Evolutionary conservation across 2,888 invertebrate genomes (phyloP).

Genomic region (Lithophane socia): DNA sequence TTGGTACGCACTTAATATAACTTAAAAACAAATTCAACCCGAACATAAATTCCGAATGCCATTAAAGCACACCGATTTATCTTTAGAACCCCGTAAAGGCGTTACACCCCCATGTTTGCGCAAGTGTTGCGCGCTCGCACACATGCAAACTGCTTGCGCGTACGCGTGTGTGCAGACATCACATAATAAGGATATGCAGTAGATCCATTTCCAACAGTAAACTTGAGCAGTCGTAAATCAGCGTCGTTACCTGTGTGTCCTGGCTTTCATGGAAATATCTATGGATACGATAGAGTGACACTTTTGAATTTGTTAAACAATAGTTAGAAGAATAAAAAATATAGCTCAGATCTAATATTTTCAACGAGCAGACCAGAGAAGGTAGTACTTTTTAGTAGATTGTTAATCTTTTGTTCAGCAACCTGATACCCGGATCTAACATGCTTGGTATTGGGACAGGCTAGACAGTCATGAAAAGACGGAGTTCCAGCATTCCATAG

Average conservation of each 20-base stretch:
- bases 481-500: not conserved
- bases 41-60: conserved; percentile 87
- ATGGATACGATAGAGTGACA: not conserved
- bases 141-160: conserved; percentile 40
- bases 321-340: not conserved
- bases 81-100: conserved; percentile 69
- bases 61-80: conserved; percentile 86
- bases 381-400: too few species aligned
- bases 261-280: not conserved
- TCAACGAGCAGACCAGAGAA: not conserved
- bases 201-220: not conserved
- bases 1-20: conserved; percentile 73
- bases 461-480: not conserved
- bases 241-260: not conserved
- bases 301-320: not conserved
- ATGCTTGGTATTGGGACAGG: not conserved
- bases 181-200: not conserved
- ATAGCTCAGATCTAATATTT: not conserved
- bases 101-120: conserved; percentile 84
- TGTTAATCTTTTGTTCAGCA: not conserved
- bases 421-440: not conserved
- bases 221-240: not conserved
- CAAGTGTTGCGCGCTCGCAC: conserved; percentile 79
- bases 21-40: conserved; percentile 81
- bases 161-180: conserved; percentile 35